Percentiles rank a stretch among this genome's conserved stretches.
Conservation (phyloP, 2,113 vertebrate genomes). For the Gobio gobio region DNA sequence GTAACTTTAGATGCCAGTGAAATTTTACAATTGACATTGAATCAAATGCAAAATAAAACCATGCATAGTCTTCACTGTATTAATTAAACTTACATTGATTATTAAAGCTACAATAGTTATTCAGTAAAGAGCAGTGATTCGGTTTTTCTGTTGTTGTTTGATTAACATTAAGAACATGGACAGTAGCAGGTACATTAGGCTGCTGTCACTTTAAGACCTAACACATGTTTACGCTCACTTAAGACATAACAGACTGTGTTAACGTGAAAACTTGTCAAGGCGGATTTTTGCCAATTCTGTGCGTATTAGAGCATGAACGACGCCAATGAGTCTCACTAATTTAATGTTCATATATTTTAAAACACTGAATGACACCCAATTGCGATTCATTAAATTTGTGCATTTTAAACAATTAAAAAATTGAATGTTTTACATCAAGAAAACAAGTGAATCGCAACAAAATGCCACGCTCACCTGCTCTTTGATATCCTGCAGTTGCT, state of each 20-base stretch:
- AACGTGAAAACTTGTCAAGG: background rate
- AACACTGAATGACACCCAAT: background rate
- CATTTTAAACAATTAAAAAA: background rate
- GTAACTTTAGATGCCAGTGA: too few species aligned
- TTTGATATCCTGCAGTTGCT: slow-evolving; percentile 98
- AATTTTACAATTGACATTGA: too few species aligned
- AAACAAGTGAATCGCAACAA: background rate
- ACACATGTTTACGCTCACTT: background rate
- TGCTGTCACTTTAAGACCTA: background rate
- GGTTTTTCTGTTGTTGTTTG: background rate
- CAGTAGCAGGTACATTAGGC: background rate
- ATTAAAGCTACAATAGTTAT: background rate
- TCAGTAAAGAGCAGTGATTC: background rate
- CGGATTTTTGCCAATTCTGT: too few species aligned
- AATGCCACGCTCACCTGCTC: slow-evolving; percentile 83
- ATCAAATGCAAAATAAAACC: background rate
- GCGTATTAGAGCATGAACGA: background rate
- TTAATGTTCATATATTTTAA: background rate
- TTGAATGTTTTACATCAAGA: background rate
- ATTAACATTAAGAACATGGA: background rate
- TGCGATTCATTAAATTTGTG: background rate
- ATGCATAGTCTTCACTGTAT: background rate
- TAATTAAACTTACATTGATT: background rate
- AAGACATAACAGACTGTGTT: background rate
- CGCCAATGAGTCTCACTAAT: background rate